Base-by-base conservation (phyloP, 2,888 invertebrate genomes). In the Cryptophagus acutangulus region DNA sequence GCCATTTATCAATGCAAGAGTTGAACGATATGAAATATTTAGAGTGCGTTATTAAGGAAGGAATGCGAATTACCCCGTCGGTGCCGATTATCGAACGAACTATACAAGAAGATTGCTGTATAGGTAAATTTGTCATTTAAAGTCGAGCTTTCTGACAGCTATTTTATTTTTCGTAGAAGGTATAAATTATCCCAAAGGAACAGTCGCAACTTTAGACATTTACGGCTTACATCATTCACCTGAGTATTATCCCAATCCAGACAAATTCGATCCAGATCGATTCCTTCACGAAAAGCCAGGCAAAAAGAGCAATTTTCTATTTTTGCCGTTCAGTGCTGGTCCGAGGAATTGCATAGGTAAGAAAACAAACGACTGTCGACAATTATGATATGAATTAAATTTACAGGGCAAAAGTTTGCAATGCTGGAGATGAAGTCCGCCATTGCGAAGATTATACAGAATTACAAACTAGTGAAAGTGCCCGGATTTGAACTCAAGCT, bases 321-420 rank as follows among this genome's bases (percentile, higher is more conserved):
- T 36, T 41, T 26, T 47, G 24, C 47, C 40, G n/a, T 49, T 48
- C 20, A 45, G 28, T 28, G 28, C 28, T 28, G 28, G 28, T 28
- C 4, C 28, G 5, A 28, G 28, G 12, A 28, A 28, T 12, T 28
- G 28, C 28, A 28, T 28, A 6, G 24, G 24, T 20, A 20, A 20
- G 6, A 8, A 41, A 34, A 25, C 37, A 20, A 20, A 20, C 6
- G n/a, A 20, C 24, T 20, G 6, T 6, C 24, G n/a, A 8, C 6
- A 20, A 8, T n/a, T 20, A 28, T 47, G n/a, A n/a, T n/a, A 48
- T 25, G 43, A 45, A 20, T 41, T 44, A 41, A 17, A 36, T 6
- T 47, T 44, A 1, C 17, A 67, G 67, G 70, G 13, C 69, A 69
- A 62, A 69, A 65, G 49, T 69, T 67, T 41, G 69, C 69, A 34